Percentiles rank a stretch among this genome's conserved stretches.
phyloP scores from a whole-genome alignment of 2,113 vertebrate genomes.

The Varanus salvator region DNA sequence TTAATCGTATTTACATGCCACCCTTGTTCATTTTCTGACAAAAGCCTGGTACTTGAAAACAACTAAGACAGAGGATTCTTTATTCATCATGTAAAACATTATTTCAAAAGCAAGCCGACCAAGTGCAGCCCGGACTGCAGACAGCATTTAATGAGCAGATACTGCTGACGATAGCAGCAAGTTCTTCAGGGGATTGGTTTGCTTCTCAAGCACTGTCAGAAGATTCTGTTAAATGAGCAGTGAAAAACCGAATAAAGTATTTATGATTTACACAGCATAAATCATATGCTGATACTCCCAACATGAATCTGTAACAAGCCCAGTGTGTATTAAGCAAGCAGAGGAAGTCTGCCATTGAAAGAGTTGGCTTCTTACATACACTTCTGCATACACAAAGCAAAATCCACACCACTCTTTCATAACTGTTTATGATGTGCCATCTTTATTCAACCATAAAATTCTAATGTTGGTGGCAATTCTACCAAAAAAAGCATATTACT shows the following conservation, averaged over 20 bases:
- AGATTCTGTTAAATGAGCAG: constrained; percentile 63
- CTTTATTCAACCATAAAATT: constrained; percentile 26
- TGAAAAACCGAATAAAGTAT: constrained; percentile 71
- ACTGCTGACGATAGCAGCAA: constrained; percentile 54
- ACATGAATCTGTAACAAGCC: constrained; percentile 45
- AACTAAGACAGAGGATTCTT: constrained; percentile 34
- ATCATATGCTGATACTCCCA: constrained; percentile 58
- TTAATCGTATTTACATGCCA: constrained; percentile 35
- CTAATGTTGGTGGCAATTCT: constrained; percentile 1
- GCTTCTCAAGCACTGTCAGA: constrained; percentile 59
- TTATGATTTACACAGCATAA: constrained; percentile 68
- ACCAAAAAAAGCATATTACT: constrained; percentile 6
- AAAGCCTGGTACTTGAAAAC: constrained; percentile 32
- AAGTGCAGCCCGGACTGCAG: not conserved
- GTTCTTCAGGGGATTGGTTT: constrained; percentile 62
- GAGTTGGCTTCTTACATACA: constrained; percentile 37
- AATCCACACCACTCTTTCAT: constrained; percentile 43
- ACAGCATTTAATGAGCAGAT: constrained; percentile 41
- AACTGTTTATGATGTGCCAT: constrained; percentile 24
- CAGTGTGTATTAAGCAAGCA: constrained; percentile 47
- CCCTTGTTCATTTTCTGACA: constrained; percentile 34
- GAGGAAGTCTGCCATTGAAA: constrained; percentile 24
- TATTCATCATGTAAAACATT: constrained; percentile 23
- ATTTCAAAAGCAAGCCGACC: constrained; percentile 39
- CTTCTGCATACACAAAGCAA: constrained; percentile 13